Evolutionary conservation across 64 coral and sea anemone species (phyloP).

Genomic region (Anthopleura sola): DNA sequence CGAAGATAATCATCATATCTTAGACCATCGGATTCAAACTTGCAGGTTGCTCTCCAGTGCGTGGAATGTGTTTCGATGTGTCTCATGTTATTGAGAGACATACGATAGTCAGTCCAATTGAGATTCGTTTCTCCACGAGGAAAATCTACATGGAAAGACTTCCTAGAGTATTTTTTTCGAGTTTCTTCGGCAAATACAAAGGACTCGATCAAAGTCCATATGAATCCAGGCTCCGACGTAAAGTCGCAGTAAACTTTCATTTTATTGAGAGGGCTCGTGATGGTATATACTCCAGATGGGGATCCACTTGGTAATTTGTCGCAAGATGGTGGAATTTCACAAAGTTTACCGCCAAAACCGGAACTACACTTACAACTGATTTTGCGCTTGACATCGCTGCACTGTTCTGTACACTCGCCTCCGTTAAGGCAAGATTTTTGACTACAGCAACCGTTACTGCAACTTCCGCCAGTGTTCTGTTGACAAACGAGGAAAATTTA

Average conservation of each 20-base stretch:
- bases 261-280: neutral
- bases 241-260: slow-evolving; percentile 48
- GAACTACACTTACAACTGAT: neutral
- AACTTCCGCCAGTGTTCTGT: neutral
- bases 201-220: slow-evolving; percentile 49
- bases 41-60: slow-evolving; percentile 53
- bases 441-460: neutral
- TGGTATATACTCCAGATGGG: neutral
- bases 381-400: neutral
- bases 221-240: slow-evolving; percentile 30
- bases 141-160: neutral
- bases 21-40: slow-evolving; percentile 17
- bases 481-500: neutral
- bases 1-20: neutral
- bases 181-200: slow-evolving; percentile 12
- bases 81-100: slow-evolving; percentile 5
- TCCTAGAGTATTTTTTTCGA: neutral
- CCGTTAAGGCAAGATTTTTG: neutral
- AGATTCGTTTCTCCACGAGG: slow-evolving; percentile 12
- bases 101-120: slow-evolving; percentile 39
- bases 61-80: slow-evolving; percentile 16
- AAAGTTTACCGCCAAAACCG: neutral
- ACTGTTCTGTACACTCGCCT: neutral
- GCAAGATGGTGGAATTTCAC: neutral
- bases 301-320: neutral